Evolutionary conservation across 2,888 invertebrate genomes (phyloP), one percentile per base, ranked within the genome.

Genomic region (Cactoblastis cactorum): DNA sequence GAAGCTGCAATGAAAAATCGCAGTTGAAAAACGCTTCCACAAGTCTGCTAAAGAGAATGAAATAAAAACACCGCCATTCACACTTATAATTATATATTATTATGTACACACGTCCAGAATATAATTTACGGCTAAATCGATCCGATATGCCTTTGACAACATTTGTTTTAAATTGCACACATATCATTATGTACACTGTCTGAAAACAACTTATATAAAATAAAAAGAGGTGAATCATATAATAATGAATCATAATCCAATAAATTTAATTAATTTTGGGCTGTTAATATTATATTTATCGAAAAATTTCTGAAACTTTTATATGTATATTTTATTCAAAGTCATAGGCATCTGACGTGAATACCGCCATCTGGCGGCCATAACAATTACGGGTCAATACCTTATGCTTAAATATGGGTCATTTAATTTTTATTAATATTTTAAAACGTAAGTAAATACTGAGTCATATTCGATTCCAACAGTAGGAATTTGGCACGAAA

Each of bases 81-180:
- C 59, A 57, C 57, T 66, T 61, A 62, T 55, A n/a, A n/a, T n/a
- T n/a, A n/a, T 53, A 50, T 51, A 54, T 35, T 54, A 51, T 49
- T 68, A 63, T 66, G 58, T 66, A 66, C 69, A 66, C 35, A 45
- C 41, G 35, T 22, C 17, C 43, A 53, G 45, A 37, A 47, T 32
- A 18, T 46, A 49, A 24, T 41, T 52, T 53, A 50, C 19, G 1
- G 12, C 45, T 54, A 53, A 9, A 37, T 9, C 49, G 46, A 46
- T 15, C 39, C 22, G 51, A 50, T 43, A 43, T 43, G 43, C 43
- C 43, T 43, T 15, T 5, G 18, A 46, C 34, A 46, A 46, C 33
- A 45, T 11, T 17, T 9, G 2, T n/a, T 17, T 28, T 28, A 28
- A 28, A 6, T 6, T 28, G 1, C 1, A 9, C 8, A 28, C 3